A percentile compares a stretch with the other conserved stretches of the same genome.
phyloP scores from a whole-genome alignment of 2,888 invertebrate species.

The Chalcosyrphus nemorum region DNA sequence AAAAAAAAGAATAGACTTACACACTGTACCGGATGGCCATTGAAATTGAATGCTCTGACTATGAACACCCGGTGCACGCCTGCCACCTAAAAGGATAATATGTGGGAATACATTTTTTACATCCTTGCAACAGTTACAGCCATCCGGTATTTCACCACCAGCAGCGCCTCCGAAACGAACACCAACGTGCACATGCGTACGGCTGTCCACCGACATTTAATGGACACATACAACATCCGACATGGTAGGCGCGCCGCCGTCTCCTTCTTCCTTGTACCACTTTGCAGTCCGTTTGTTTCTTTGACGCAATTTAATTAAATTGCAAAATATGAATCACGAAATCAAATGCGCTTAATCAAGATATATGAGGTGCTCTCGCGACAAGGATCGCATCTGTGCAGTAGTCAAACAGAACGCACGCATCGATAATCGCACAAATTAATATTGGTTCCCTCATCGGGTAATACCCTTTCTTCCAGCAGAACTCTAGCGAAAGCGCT shows the following conservation, averaged over 20 bases:
- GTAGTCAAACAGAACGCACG: background rate
- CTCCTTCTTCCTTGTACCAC: slow-evolving; percentile 2
- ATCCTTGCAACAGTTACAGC: slow-evolving; percentile 26
- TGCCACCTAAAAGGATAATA: slow-evolving; percentile 27
- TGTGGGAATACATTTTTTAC: slow-evolving; percentile 5
- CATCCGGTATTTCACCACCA: slow-evolving; percentile 6
- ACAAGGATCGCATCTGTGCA: background rate
- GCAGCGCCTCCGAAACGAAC: background rate
- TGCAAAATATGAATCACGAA: slow-evolving; percentile 44
- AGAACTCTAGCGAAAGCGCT: slow-evolving; percentile 17
- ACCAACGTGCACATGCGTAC: slow-evolving; percentile 30
- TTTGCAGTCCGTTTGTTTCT: background rate
- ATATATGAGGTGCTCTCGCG: background rate
- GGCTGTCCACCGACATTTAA: slow-evolving; percentile 21
- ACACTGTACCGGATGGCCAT: slow-evolving; percentile 17
- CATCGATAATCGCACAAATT: slow-evolving; percentile 12
- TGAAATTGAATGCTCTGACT: slow-evolving; percentile 22
- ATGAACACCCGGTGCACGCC: background rate
- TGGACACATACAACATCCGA: slow-evolving; percentile 26
- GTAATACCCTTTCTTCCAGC: slow-evolving; percentile 1
- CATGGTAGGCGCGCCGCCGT: slow-evolving; percentile 12
- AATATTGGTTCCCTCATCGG: slow-evolving; percentile 8
- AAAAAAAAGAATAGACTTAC: background rate
- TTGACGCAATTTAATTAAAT: slow-evolving; percentile 36
- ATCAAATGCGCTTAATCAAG: slow-evolving; percentile 41